Percentiles rank a stretch among this genome's conserved stretches.
phyloP scores from a whole-genome alignment of 30 jellyfish, hydroid and myxozoan genomes.

The Cassiopea andromeda region DNA sequence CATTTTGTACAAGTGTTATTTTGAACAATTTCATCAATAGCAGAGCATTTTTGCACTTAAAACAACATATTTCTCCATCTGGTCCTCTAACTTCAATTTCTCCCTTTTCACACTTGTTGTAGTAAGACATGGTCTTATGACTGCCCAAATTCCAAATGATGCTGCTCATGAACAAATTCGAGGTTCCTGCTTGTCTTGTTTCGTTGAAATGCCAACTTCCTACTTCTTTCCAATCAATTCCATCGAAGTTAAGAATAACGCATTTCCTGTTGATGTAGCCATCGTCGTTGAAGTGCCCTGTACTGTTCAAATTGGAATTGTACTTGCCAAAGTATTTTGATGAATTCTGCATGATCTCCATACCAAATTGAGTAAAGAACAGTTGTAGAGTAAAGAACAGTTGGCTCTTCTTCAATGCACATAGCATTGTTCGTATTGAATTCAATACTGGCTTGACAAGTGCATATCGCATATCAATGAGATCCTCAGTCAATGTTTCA shows the following conservation, averaged over 20 bases:
- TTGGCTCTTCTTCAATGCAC: slow-evolving; percentile 30
- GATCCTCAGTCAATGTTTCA: slow-evolving; percentile 20
- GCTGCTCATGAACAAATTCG: not conserved
- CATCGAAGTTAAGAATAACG: slow-evolving; percentile 5
- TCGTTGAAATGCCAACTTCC: slow-evolving; percentile 8
- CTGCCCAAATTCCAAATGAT: slow-evolving; percentile 1
- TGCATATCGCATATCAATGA: slow-evolving; percentile 13
- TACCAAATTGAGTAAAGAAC: not conserved
- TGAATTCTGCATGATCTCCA: not conserved
- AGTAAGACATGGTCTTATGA: not conserved
- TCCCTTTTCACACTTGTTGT: slow-evolving; percentile 2
- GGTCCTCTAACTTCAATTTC: slow-evolving; percentile 21
- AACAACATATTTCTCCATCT: slow-evolving; percentile 15
- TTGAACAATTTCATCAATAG: not conserved
- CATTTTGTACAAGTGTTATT: slow-evolving; percentile 7
- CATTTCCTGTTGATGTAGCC: not conserved
- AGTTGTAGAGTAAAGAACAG: not conserved
- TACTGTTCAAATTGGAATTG: not conserved
- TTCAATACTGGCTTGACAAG: slow-evolving; percentile 50
- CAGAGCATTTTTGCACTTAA: slow-evolving; percentile 1
- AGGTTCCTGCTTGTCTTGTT: not conserved
- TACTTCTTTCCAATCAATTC: slow-evolving; percentile 15
- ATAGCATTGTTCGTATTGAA: slow-evolving; percentile 27
- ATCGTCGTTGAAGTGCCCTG: slow-evolving; percentile 11
- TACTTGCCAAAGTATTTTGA: not conserved